Percentiles rank a stretch among this genome's conserved stretches.
These are phyloP conservation scores for Hemiscyllium ocellatum DNA, from an alignment of 2,113 vertebrate species.

Conservation along the genomic window DNA sequence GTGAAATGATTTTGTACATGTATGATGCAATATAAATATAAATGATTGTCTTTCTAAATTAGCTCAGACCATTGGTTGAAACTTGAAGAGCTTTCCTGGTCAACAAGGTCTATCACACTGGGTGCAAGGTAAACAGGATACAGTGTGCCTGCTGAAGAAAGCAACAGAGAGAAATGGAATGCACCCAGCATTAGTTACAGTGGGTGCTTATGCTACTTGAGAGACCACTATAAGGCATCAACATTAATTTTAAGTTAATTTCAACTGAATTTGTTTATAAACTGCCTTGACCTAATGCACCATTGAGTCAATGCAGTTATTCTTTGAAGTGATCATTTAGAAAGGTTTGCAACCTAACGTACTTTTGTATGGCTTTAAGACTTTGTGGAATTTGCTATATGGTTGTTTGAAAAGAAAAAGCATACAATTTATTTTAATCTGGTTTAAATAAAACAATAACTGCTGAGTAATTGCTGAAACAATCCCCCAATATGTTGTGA, in stretches of 20 bases:
- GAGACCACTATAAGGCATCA: background rate
- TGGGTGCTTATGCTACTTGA: background rate
- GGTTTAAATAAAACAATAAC: background rate
- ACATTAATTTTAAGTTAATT: background rate
- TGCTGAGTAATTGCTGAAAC: background rate
- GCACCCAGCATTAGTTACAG: background rate
- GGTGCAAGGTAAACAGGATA: background rate
- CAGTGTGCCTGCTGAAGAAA: background rate
- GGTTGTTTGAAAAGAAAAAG: background rate
- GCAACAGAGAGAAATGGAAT: background rate
- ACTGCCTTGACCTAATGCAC: background rate
- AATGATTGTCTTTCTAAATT: background rate
- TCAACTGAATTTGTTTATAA: background rate
- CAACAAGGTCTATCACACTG: background rate
- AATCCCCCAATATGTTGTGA: background rate
- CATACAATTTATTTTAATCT: background rate
- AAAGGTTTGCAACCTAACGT: background rate
- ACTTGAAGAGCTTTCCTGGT: background rate
- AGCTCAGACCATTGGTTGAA: background rate
- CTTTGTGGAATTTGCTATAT: background rate
- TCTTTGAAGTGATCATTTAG: background rate
- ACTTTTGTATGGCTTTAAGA: background rate
- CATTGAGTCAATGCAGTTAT: background rate
- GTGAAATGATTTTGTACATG: background rate
- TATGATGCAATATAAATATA: background rate